Conservation (phyloP, 2,888 invertebrate species). For the Anodontia alba region DNA sequence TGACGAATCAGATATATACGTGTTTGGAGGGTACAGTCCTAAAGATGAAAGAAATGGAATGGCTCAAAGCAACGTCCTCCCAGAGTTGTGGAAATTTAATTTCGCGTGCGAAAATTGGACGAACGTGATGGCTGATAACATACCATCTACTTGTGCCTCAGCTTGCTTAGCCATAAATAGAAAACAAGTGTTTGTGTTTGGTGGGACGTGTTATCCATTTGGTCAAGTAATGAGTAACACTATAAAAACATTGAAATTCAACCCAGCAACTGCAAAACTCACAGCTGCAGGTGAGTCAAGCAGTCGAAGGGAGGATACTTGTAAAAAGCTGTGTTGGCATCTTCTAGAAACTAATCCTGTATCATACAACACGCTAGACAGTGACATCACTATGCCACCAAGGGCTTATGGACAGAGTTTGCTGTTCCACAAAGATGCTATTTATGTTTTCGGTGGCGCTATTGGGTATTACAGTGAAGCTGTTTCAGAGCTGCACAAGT, state of each 20-base stretch:
- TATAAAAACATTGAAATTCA: constrained; percentile 86
- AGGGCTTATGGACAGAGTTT: constrained; percentile 91
- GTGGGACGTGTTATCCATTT: constrained; percentile 97
- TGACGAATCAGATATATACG: constrained; percentile 65
- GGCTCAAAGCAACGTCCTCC: constrained; percentile 52
- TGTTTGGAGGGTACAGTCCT: constrained; percentile 69
- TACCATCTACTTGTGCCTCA: constrained; percentile 64
- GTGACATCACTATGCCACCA: constrained; percentile 87
- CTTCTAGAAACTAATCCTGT: constrained; percentile 63
- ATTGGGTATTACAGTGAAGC: constrained; percentile 95
- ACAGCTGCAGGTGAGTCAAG: constrained; percentile 49
- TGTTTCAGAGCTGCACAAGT: constrained; percentile 91
- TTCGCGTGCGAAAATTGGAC: constrained; percentile 92
- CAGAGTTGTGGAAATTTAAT: constrained; percentile 94
- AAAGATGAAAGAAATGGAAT: constrained; percentile 52
- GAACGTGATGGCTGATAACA: constrained; percentile 87
- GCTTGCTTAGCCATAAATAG: constrained; percentile 54
- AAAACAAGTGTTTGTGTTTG: constrained; percentile 90
- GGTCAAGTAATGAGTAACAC: constrained; percentile 92
- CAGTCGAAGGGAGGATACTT: background rate
- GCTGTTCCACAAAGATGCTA: constrained; percentile 86
- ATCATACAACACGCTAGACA: constrained; percentile 56
- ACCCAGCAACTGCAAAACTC: constrained; percentile 9
- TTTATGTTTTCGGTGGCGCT: constrained; percentile 96
- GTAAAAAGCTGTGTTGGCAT: constrained; percentile 85